A percentile compares a stretch with the other conserved stretches of the same genome.
phyloP scores from a whole-genome alignment of 64 coral and sea anemone species.

The Acropora tenuis region DNA sequence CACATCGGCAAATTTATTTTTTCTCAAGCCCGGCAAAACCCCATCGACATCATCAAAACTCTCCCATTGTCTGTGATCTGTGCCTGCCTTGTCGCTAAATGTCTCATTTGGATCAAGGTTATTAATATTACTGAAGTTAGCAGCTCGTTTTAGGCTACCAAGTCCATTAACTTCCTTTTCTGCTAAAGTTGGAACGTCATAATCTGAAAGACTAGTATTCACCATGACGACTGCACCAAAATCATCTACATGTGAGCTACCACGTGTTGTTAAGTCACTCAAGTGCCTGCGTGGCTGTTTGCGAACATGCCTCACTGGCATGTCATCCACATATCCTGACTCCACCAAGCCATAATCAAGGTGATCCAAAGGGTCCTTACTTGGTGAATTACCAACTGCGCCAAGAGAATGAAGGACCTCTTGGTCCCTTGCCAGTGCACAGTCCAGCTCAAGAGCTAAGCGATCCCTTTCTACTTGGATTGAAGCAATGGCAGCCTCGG shows the following conservation, averaged over 20 bases:
- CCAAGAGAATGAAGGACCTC: conserved; percentile 60
- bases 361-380: conserved; percentile 46
- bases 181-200: conserved; percentile 67
- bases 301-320: conserved; percentile 49
- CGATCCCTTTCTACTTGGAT: conserved; percentile 91
- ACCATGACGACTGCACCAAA: conserved; percentile 45
- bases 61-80: conserved; percentile 5
- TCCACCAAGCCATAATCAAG: conserved; percentile 71
- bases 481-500: conserved; percentile 85
- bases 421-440: conserved; percentile 67
- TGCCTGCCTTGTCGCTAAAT: conserved; percentile 47
- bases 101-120: conserved; percentile 79
- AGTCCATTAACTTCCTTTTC: conserved; percentile 70
- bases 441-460: conserved; percentile 86
- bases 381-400: conserved; percentile 28
- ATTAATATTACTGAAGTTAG: conserved; percentile 96
- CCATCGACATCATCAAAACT: conserved; percentile 64
- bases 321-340: conserved; percentile 49
- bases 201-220: conserved; percentile 57
- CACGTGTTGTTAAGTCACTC: conserved; percentile 84
- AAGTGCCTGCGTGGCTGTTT: conserved; percentile 89
- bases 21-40: background rate
- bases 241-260: conserved; percentile 74
- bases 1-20: conserved; percentile 7
- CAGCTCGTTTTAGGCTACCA: conserved; percentile 83